Evolutionary conservation across 53 echinoderm and acorn worm genomes (phyloP).

Genomic region (Mesocentrotus franciscanus): DNA sequence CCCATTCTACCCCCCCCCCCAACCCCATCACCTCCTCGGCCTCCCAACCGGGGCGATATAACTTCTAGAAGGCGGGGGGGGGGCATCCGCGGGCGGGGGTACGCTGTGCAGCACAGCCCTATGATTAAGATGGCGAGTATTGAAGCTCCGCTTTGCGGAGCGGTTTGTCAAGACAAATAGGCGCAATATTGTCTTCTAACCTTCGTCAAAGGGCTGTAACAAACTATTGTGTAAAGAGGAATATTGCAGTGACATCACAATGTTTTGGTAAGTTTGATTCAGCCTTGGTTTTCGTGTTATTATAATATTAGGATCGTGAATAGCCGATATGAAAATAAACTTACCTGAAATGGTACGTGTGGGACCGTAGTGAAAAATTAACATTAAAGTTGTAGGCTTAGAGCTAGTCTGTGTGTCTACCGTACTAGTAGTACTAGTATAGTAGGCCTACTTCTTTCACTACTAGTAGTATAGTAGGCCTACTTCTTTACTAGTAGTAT

Average conservation of each 20-base stretch:
- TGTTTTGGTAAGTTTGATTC: slow-evolving; percentile 17
- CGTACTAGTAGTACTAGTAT: too few relatives aligned
- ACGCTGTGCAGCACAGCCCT: too few relatives aligned
- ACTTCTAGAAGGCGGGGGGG: too few relatives aligned
- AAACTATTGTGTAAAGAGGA: neutral
- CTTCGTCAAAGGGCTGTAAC: neutral
- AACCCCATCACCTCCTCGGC: too few relatives aligned
- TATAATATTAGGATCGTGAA: neutral
- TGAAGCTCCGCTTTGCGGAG: slow-evolving; percentile 11
- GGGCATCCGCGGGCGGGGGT: too few relatives aligned
- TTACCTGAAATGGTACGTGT: neutral
- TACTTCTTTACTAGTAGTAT: too few relatives aligned
- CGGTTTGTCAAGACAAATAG: slow-evolving; percentile 48
- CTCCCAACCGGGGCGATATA: too few relatives aligned
- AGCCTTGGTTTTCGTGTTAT: neutral
- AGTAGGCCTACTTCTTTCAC: too few relatives aligned
- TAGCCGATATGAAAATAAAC: neutral
- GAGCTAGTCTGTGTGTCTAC: too few relatives aligned
- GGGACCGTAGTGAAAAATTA: neutral
- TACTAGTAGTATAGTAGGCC: too few relatives aligned
- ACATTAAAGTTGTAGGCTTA: too few relatives aligned
- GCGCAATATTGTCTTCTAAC: slow-evolving; percentile 40
- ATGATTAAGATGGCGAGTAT: neutral
- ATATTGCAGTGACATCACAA: slow-evolving; percentile 1
- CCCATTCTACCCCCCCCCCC: too few relatives aligned